Conservation (phyloP, 2,113 vertebrate genomes). For the Serinus canaria region DNA sequence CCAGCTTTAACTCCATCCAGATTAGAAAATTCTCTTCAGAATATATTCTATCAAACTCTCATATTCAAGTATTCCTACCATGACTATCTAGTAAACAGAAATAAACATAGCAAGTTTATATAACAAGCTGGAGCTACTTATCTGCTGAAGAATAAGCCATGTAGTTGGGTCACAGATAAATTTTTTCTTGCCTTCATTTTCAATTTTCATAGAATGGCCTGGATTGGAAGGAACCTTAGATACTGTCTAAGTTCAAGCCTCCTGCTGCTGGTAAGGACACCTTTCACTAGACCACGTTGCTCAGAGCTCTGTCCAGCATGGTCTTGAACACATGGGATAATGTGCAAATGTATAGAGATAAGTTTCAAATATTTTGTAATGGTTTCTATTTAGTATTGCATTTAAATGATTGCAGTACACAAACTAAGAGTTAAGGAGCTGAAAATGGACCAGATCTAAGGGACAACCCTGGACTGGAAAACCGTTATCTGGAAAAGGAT, state of each 20-base stretch:
- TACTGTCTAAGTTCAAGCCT: background rate
- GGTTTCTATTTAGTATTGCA: background rate
- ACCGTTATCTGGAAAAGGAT: background rate
- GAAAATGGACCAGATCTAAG: background rate
- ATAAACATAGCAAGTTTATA: background rate
- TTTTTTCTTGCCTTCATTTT: background rate
- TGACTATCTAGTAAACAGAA: background rate
- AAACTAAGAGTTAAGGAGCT: background rate
- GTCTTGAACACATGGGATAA: background rate
- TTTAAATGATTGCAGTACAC: background rate
- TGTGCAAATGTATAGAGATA: background rate
- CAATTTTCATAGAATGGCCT: background rate
- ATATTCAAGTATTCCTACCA: background rate
- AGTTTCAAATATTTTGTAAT: background rate
- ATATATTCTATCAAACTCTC: background rate
- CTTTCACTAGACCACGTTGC: background rate
- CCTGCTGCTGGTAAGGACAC: accelerated
- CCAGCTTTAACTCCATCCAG: background rate
- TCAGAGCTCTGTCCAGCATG: background rate
- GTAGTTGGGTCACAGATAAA: background rate
- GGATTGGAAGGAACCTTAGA: background rate
- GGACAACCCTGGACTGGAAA: background rate
- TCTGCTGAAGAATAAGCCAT: background rate
- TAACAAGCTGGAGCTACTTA: background rate
- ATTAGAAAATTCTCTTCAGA: background rate